Conservation (phyloP, 2,888 invertebrate genomes). For the Drosophila seclusa region DNA sequence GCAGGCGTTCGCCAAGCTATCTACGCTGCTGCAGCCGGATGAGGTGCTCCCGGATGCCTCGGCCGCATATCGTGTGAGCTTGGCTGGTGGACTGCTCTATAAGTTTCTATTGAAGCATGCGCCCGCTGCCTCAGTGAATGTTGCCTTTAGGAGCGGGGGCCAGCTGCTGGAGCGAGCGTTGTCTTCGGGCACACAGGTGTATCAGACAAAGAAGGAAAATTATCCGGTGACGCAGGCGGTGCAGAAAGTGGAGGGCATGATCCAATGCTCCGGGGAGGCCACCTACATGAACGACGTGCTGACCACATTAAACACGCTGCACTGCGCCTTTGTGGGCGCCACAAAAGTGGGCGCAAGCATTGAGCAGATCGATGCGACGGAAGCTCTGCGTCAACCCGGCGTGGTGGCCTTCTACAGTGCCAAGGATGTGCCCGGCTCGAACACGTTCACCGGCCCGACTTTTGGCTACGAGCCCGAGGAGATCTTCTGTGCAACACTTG, state of each 20-base stretch:
- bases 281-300: conserved; percentile 91
- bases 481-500: conserved; percentile 76
- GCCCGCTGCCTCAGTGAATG: conserved; percentile 84
- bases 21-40: conserved; percentile 88
- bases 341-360: conserved; percentile 86
- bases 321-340: conserved; percentile 87
- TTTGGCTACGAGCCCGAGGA: conserved; percentile 83
- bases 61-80: conserved; percentile 88
- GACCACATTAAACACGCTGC: conserved; percentile 87
- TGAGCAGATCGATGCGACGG: conserved; percentile 84
- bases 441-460: conserved; percentile 86
- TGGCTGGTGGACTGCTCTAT: conserved; percentile 92
- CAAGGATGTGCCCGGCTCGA: conserved; percentile 87
- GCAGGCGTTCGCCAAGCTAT: conserved; percentile 86
- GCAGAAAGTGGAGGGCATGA: conserved; percentile 90
- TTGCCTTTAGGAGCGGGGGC: conserved; percentile 77
- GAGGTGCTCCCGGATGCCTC: conserved; percentile 89
- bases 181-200: conserved; percentile 89
- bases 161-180: conserved; percentile 87
- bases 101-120: conserved; percentile 88
- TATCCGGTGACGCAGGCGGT: conserved; percentile 92
- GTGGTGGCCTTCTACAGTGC: conserved; percentile 88
- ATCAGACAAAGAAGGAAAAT: conserved; percentile 88
- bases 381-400: conserved; percentile 87
- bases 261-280: conserved; percentile 91